These are phyloP conservation scores for Pyrocephalus nanus DNA, from an alignment of 2,797 vertebrate genomes.

Conservation along the genomic window DNA sequence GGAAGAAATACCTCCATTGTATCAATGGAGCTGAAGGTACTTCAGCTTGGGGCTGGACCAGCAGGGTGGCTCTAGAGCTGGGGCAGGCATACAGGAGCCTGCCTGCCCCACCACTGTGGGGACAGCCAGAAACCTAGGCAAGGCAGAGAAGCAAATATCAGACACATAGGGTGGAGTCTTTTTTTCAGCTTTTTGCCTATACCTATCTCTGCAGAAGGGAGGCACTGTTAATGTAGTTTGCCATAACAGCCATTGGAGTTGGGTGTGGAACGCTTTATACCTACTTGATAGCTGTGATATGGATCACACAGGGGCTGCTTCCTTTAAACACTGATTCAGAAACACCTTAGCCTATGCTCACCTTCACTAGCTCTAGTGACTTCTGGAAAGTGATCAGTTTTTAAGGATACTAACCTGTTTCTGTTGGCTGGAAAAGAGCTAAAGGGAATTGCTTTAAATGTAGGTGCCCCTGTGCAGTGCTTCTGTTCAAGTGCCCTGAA, in stretches of 20 bases:
- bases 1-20: background rate
- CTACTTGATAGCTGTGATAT: background rate
- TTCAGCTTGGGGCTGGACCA: background rate
- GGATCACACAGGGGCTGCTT: background rate
- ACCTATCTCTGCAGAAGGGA: background rate
- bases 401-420: background rate
- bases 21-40: background rate
- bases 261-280: accelerated
- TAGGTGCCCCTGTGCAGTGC: background rate
- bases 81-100: background rate
- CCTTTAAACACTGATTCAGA: background rate
- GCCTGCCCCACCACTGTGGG: background rate
- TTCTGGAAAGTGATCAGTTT: background rate
- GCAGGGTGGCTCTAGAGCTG: background rate
- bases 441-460: background rate
- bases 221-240: background rate
- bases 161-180: background rate
- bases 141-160: background rate
- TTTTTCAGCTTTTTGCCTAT: background rate
- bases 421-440: background rate
- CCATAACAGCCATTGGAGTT: background rate
- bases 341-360: background rate
- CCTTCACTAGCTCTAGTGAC: background rate
- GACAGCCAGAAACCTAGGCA: background rate
- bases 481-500: background rate